A percentile compares a stretch with the other conserved stretches of the same genome.
Conservation (phyloP, 1,140 invertebrate species). For the Dreissena rostriformis region DNA sequence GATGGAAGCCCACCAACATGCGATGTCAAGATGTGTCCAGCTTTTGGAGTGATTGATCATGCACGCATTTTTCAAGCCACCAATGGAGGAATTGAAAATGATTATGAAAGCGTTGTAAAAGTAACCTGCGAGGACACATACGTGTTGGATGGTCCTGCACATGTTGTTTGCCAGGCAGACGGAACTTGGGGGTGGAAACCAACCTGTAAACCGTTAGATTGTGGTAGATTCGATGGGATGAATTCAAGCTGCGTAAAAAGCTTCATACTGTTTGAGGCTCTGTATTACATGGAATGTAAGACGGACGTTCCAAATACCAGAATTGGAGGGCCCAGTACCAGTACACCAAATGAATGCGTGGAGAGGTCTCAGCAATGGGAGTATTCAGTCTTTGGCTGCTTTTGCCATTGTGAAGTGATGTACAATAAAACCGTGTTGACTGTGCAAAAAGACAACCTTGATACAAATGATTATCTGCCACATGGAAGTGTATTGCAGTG, state of each 20-base stretch:
- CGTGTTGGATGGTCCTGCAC: conserved; percentile 9
- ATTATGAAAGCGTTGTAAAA: conserved; percentile 25
- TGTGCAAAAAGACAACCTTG: neutral
- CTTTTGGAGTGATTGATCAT: conserved; percentile 27
- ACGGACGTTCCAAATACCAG: neutral
- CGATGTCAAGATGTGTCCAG: conserved; percentile 22
- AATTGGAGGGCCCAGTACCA: neutral
- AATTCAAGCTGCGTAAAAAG: conserved; percentile 20
- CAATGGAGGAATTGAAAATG: neutral
- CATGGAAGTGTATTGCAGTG: conserved; percentile 19
- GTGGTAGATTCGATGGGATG: conserved; percentile 7
- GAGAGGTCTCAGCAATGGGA: neutral
- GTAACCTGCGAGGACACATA: conserved; percentile 27
- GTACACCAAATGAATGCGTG: neutral
- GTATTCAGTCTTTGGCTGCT: conserved; percentile 14
- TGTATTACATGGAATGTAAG: conserved; percentile 18
- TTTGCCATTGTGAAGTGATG: conserved; percentile 36
- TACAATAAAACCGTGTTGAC: neutral
- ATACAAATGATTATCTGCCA: neutral
- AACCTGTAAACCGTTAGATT: conserved; percentile 5
- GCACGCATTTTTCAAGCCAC: conserved; percentile 4
- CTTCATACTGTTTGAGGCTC: neutral
- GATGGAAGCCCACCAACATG: conserved; percentile 7
- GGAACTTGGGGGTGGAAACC: conserved; percentile 24
- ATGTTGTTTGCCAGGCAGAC: conserved; percentile 10